Conservation (phyloP, 2,888 invertebrate genomes). For the Aradus depressus region DNA sequence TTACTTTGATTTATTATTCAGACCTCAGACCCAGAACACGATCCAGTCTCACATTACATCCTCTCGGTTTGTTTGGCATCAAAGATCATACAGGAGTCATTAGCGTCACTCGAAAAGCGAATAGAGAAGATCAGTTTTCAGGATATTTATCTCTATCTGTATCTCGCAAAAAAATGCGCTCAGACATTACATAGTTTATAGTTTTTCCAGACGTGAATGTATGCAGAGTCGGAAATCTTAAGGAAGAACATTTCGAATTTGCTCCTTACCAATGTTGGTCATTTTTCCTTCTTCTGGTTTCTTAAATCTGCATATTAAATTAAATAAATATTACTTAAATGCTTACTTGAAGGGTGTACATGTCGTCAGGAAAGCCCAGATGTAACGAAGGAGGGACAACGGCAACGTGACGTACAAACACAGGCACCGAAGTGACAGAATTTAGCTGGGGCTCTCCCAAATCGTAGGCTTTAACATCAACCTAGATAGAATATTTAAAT, state of each 20-base stretch:
- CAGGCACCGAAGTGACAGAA: constrained; percentile 66
- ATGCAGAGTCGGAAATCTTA: no score
- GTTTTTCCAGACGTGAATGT: no score
- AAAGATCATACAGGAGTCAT: constrained; percentile 80
- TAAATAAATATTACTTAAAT: neutral
- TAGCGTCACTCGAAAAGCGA: constrained; percentile 70
- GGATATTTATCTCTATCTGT: no score
- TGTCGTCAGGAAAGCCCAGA: constrained; percentile 76
- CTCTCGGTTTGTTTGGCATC: constrained; percentile 76
- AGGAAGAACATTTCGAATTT: no score
- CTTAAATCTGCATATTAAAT: neutral
- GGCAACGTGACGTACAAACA: constrained; percentile 72
- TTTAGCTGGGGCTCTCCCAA: constrained; percentile 75
- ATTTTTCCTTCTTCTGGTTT: neutral
- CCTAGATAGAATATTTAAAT: constrained; percentile 43
- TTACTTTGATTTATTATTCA: no score
- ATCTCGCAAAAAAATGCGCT: no score
- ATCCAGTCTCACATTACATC: constrained; percentile 73
- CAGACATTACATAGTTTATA: no score
- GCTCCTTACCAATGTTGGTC: no score
- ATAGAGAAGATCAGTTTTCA: constrained; percentile 80
- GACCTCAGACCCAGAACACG: constrained; percentile 83
- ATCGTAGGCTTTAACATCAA: constrained; percentile 76
- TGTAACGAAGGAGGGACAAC: constrained; percentile 62
- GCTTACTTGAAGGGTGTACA: constrained; percentile 59